A percentile compares a stretch with the other conserved stretches of the same genome.
phyloP scores from a whole-genome alignment of 2,888 invertebrate genomes.

The Tineola bisselliella region DNA sequence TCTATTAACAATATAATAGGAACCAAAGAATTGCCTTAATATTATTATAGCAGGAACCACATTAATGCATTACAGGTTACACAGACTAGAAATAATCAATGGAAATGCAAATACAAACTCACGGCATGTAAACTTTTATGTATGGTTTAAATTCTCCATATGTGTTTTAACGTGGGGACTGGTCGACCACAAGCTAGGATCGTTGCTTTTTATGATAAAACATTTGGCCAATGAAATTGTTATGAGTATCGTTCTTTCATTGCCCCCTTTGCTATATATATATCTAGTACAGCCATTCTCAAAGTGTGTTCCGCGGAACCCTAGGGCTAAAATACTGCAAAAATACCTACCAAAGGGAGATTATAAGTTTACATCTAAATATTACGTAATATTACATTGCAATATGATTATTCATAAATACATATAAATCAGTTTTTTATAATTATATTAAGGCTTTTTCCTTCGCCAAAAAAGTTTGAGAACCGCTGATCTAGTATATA shows the following conservation, averaged over 20 bases:
- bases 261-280: background rate
- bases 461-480: too few relatives aligned
- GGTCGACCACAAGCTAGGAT: background rate
- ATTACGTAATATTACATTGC: too few relatives aligned
- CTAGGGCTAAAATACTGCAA: too few relatives aligned
- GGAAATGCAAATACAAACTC: background rate
- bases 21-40: background rate
- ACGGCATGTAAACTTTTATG: background rate
- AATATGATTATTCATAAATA: too few relatives aligned
- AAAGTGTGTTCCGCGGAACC: too few relatives aligned
- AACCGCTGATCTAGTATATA: too few relatives aligned
- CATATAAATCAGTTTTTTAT: too few relatives aligned
- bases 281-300: too few relatives aligned
- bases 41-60: background rate
- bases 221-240: constrained; percentile 8
- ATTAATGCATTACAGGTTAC: background rate
- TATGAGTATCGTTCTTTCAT: background rate
- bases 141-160: background rate
- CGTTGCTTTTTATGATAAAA: constrained; percentile 2
- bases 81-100: background rate
- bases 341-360: too few relatives aligned
- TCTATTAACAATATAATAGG: background rate
- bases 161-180: background rate
- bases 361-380: too few relatives aligned
- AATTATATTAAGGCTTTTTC: too few relatives aligned